Evolutionary conservation across 2,113 vertebrate species (phyloP).

Genomic region (Ctenomys sociabilis): DNA sequence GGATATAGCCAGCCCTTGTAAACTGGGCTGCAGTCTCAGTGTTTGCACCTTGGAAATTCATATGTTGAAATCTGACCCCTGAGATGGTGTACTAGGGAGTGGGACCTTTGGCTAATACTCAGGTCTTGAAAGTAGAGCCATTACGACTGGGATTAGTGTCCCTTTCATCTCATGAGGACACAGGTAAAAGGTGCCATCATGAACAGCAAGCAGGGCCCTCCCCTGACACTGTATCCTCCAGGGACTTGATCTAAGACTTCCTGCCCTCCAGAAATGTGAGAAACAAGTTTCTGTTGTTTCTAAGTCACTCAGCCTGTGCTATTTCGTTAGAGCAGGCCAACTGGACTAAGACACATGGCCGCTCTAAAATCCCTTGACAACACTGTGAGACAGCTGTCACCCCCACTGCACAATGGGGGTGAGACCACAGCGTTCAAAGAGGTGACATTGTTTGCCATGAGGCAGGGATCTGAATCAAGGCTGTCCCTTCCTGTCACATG

Average conservation of each 20-base stretch:
- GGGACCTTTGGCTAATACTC: neutral
- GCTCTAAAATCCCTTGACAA: neutral
- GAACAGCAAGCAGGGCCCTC: neutral
- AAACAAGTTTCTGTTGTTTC: neutral
- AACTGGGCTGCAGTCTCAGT: neutral
- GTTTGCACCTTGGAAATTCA: neutral
- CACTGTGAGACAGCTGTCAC: neutral
- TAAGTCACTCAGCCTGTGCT: neutral
- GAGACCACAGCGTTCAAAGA: neutral
- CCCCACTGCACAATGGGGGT: neutral
- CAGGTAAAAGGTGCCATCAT: neutral
- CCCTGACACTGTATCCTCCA: neutral
- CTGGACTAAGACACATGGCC: neutral
- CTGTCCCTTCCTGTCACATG: neutral
- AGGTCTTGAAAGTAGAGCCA: neutral
- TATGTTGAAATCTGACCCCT: too few species aligned
- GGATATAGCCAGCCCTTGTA: neutral
- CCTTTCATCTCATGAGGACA: neutral
- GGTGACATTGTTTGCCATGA: neutral
- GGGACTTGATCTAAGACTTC: neutral
- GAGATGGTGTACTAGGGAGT: neutral
- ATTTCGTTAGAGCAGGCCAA: neutral
- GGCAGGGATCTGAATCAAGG: neutral
- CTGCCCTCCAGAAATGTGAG: neutral
- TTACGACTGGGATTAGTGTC: neutral